Base-by-base conservation (phyloP, 2,888 invertebrate species). In the Hetaerina titia region DNA sequence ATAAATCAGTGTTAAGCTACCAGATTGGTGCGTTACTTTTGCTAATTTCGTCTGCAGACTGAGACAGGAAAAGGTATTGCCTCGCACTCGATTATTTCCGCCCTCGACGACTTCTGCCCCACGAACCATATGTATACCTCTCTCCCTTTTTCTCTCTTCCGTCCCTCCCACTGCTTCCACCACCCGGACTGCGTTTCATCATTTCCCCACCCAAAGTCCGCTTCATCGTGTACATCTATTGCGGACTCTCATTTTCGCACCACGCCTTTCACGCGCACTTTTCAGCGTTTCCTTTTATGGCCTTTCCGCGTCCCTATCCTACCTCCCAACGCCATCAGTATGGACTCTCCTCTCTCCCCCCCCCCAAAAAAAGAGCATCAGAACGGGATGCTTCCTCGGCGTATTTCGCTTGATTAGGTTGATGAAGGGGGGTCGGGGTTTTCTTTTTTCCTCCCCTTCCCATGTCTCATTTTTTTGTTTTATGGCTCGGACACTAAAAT, bases 1-100 rank as follows among this genome's bases (percentile, higher is more conserved):
- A 92, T 92, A 92, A 92, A 64, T 56, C 92, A 64, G 56, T 57
- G 69, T 69, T 92, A 90, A 90, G 31, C 45, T 56, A 13, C 45
- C 57, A 69, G 92, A 22, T 57, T 57, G n/a, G 69, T 57, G 92
- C 69, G 92, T 74, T 92, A 74, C 69, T 57, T 74, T 92, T 92
- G 92, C 92, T 92, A 92, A 92, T 92, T 92, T 64, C 92, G 92
- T 74, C 69, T 64, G 69, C 69, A 22, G 92, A 45, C 11, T 17
- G 92, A 19, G 90, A 92, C 69, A 74, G 69, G 64, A 69, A 92
- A 92, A 92, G 92, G 69, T 92, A 64, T 74, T 56, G 56, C 92
- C 56, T 11, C 69, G 31, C 69, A 31, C 92, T 56, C 92, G 92
- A 92, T 92, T 69, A 92, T 92, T 92, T 56, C 69, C 74, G 22